A percentile compares a stretch with the other conserved stretches of the same genome.
Conservation (phyloP, 2,888 invertebrate genomes). For the Noctuana brunneofusca region DNA sequence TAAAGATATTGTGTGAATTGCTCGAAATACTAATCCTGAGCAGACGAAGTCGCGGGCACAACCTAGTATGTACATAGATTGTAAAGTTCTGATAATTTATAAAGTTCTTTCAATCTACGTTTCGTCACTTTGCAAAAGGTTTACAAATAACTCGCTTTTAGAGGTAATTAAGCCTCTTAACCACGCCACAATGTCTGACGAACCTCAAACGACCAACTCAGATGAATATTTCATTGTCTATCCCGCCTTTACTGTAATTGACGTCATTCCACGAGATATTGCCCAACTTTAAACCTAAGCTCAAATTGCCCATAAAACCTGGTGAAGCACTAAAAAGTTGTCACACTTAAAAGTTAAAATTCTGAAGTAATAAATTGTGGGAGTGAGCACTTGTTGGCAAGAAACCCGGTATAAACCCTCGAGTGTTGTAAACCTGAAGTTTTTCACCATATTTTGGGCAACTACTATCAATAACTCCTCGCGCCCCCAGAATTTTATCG, state of each 20-base stretch:
- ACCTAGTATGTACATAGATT: no score
- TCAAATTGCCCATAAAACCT: constrained; percentile 30
- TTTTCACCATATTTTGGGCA: constrained; percentile 7
- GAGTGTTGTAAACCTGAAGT: constrained; percentile 30
- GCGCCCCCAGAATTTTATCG: constrained; percentile 39
- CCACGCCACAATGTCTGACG: constrained; percentile 20
- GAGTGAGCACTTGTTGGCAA: constrained; percentile 14
- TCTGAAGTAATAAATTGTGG: constrained; percentile 21
- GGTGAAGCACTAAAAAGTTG: constrained; percentile 24
- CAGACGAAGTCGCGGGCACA: no score
- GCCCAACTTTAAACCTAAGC: constrained; percentile 30
- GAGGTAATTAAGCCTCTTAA: constrained; percentile 10
- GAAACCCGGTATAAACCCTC: constrained; percentile 12
- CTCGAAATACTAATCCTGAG: no score
- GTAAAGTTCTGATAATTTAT: no score
- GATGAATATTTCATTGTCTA: constrained; percentile 29
- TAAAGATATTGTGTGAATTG: no score
- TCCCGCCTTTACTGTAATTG: constrained; percentile 22
- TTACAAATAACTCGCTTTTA: constrained; percentile 5
- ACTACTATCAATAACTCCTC: constrained; percentile 27
- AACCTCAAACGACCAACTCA: neutral
- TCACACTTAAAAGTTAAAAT: constrained; percentile 13
- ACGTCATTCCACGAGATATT: constrained; percentile 14
- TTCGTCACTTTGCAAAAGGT: neutral
- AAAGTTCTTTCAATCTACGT: no score